Evolutionary conservation across 1,140 invertebrate species (phyloP).

Genomic region (Caenorhabditis brenneri): DNA sequence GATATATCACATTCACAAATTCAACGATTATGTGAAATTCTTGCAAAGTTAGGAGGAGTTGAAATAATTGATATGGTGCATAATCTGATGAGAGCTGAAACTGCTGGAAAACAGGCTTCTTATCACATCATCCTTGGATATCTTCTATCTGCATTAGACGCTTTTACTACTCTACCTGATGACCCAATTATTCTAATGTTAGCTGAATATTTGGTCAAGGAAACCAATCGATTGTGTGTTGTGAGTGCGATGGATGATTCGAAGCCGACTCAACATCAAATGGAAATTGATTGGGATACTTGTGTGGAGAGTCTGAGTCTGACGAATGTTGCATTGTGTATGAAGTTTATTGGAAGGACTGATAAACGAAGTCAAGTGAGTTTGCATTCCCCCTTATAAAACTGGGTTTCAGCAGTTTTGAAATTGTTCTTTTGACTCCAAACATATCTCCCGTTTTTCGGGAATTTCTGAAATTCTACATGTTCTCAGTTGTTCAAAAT

Average conservation of each 20-base stretch:
- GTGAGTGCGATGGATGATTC: not conserved
- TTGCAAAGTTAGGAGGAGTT: not conserved
- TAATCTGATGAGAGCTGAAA: not conserved
- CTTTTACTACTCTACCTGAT: not conserved
- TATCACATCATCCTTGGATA: slow-evolving; percentile 15
- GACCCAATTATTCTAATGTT: slow-evolving; percentile 11
- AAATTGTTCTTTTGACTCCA: too few species aligned
- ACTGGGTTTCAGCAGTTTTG: too few species aligned
- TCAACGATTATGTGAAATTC: not conserved
- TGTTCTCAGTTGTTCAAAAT: too few species aligned
- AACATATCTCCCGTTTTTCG: too few species aligned
- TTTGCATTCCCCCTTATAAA: not conserved
- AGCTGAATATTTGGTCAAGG: not conserved
- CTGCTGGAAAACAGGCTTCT: not conserved
- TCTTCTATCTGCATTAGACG: not conserved
- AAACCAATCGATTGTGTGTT: not conserved
- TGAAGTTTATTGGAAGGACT: not conserved
- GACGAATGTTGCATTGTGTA: not conserved
- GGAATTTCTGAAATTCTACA: too few species aligned
- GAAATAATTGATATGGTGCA: slow-evolving; percentile 29
- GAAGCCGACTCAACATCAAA: not conserved
- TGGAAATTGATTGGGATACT: not conserved
- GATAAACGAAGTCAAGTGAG: not conserved
- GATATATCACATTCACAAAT: not conserved
- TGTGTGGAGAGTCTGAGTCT: slow-evolving; percentile 18